A percentile compares a stretch with the other conserved stretches of the same genome.
These are phyloP conservation scores for Amphilophus citrinellus DNA, from an alignment of 2,113 vertebrate species.

Conservation along the genomic window DNA sequence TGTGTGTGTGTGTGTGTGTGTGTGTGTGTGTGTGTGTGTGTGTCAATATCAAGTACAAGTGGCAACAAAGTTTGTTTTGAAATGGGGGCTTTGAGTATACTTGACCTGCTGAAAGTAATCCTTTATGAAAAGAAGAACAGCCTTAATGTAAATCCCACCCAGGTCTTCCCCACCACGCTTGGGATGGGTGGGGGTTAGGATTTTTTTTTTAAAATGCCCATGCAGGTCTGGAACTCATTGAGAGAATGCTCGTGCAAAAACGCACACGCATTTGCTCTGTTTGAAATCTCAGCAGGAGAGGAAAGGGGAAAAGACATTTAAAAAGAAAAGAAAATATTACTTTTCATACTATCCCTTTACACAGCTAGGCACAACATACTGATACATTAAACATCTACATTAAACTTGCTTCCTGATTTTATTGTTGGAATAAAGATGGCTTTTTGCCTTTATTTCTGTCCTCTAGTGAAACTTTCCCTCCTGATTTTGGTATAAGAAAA, in stretches of 20 bases:
- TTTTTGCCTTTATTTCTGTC: background rate
- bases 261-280: slow-evolving; percentile 3
- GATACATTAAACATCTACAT: background rate
- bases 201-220: slow-evolving; percentile 18
- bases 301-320: background rate
- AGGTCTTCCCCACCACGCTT: slow-evolving; percentile 43
- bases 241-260: slow-evolving; percentile 39
- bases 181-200: slow-evolving; percentile 22
- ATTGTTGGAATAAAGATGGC: background rate
- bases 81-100: slow-evolving; percentile 8
- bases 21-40: too few relatives aligned
- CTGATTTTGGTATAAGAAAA: background rate
- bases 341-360: background rate
- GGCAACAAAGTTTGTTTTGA: background rate
- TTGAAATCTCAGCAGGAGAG: slow-evolving; percentile 36
- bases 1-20: too few relatives aligned
- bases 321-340: slow-evolving; percentile 1
- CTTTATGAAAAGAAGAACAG: slow-evolving; percentile 35
- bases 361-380: background rate
- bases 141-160: slow-evolving; percentile 52
- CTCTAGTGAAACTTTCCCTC: background rate
- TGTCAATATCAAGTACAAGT: background rate
- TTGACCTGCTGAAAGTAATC: slow-evolving; percentile 27
- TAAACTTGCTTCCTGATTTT: slow-evolving; percentile 8
- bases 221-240: slow-evolving; percentile 77